phyloP scores from a whole-genome alignment of 1,140 invertebrate genomes.

The Chironomus striatipennis region DNA sequence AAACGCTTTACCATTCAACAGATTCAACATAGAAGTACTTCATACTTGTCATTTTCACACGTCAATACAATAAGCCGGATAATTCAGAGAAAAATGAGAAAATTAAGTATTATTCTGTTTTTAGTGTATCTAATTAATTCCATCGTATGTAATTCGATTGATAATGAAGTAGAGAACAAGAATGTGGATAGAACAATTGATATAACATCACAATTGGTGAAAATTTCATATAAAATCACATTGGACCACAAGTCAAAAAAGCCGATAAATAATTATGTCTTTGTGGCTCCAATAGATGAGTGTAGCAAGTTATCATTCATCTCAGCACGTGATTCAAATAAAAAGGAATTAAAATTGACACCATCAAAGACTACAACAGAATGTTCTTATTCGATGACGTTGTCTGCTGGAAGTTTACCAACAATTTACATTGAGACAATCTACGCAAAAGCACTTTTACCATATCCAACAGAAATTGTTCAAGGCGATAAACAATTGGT shows the following conservation, averaged over 20 bases:
- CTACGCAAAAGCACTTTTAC: conserved; percentile 62
- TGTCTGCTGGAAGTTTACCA: conserved; percentile 50
- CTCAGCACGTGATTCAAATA: conserved; percentile 55
- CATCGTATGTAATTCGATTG: conserved; percentile 20
- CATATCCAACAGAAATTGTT: conserved; percentile 78
- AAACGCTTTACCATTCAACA: neutral
- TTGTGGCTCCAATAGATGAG: conserved; percentile 56
- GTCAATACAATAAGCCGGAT: neutral
- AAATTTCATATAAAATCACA: conserved; percentile 67
- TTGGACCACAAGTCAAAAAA: conserved; percentile 72
- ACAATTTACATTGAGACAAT: conserved; percentile 64
- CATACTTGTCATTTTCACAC: neutral
- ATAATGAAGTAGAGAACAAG: conserved; percentile 56
- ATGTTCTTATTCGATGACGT: conserved; percentile 28
- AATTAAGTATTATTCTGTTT: conserved; percentile 11
- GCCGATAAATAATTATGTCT: conserved; percentile 57
- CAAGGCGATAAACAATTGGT: conserved; percentile 93
- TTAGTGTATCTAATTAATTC: neutral
- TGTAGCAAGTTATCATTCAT: conserved; percentile 64
- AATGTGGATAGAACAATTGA: conserved; percentile 83
- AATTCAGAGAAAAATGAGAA: neutral
- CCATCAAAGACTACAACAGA: conserved; percentile 47
- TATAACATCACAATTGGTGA: conserved; percentile 78
- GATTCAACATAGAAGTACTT: too few species aligned
- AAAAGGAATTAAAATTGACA: conserved; percentile 51